Conservation (phyloP, 2,888 invertebrate genomes). For the Polymixis lichenea region DNA sequence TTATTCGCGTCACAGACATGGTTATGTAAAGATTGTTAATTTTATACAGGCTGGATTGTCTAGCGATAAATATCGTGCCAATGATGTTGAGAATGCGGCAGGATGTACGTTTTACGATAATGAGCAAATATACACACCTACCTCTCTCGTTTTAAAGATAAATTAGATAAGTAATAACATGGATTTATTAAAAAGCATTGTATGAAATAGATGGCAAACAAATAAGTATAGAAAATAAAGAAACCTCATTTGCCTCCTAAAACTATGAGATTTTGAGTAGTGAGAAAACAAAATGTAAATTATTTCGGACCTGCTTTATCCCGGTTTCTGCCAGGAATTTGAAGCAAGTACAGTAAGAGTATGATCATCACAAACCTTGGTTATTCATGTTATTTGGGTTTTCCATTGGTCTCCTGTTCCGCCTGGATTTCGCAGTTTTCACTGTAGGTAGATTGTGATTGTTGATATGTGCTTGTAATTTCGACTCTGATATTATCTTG, state of each 20-base stretch:
- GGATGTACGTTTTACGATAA: slow-evolving; percentile 57
- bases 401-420: not conserved
- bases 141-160: slow-evolving; percentile 41
- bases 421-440: not conserved
- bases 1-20: slow-evolving; percentile 36
- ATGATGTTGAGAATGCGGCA: slow-evolving; percentile 50
- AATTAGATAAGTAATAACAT: slow-evolving; percentile 30
- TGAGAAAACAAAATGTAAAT: not conserved
- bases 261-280: not conserved
- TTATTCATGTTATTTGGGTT: not conserved
- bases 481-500: not conserved
- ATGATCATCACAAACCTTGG: not conserved
- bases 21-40: slow-evolving; percentile 57
- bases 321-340: not conserved
- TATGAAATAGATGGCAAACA: slow-evolving; percentile 4
- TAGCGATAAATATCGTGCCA: slow-evolving; percentile 59
- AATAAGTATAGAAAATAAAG: slow-evolving; percentile 10
- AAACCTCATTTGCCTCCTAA: not conserved
- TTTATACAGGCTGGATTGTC: slow-evolving; percentile 53
- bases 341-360: no score
- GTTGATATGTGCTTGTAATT: not conserved
- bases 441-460: not conserved
- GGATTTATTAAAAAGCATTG: slow-evolving; percentile 41
- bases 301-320: not conserved
- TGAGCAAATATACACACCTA: slow-evolving; percentile 46